Evolutionary conservation across 1,140 invertebrate species (phyloP), one percentile per base, ranked within the genome.

Genomic region (Dolichoris vasculosae): DNA sequence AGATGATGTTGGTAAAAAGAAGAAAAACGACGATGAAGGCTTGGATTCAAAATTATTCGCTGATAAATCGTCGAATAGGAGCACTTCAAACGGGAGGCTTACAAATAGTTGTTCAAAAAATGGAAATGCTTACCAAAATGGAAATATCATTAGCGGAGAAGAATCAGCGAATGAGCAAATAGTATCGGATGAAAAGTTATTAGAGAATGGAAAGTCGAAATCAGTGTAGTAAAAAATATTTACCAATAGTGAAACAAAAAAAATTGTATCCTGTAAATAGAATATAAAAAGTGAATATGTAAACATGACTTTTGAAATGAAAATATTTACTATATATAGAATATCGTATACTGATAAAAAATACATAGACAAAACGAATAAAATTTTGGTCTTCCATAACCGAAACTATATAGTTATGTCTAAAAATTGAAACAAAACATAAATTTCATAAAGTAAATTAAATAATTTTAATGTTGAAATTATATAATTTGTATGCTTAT

Each of bases 1-100:
- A 26, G 82, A 83, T 35, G 23, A 51, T 1, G 40, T 30, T 2
- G 77, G 43, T 86, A 87, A 73, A 32, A 88, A 87, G 51, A 85
- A 81, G 8, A 81, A 86, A 11, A 26, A 78, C 26, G 77, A 82
- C 4, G 81, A 80, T 20, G 76, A 67, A 0, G 35, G 51, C 7
- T 67, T 59, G 0, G 55, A 43, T 26, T 71, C 40, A 8, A 73
- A 73, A 9, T 4, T 43, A 32, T 69, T 80, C 2, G 88, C 89
- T 26, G 88, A 84, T 1, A 87, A 88, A 43, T 81, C 88, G 17
- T 80, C 85, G 30, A 88, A 89, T 43, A 87, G 88, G 85, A 85
- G 77, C 23, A 40, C n/a, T n/a, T 43, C 40, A 4, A 84, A 81
- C 35, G 55, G 71, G 9, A 43, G 43, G 43, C 11, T 43, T 17